Evolutionary conservation across 2,888 invertebrate species (phyloP), one percentile per base, ranked within the genome.

Genomic region (Beris morrisii): DNA sequence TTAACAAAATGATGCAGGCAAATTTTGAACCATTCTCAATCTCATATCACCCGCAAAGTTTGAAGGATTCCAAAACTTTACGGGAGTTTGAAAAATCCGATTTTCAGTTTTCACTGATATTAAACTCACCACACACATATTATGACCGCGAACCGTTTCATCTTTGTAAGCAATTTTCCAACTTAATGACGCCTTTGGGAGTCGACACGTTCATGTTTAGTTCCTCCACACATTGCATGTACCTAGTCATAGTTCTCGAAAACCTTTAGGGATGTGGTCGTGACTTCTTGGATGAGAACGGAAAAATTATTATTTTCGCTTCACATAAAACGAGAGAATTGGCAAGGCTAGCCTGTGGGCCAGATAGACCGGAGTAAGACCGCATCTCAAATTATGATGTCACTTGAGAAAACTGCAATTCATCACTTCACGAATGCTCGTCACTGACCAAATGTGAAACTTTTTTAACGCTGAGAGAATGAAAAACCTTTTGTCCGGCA

Each of bases 341-440:
- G 31, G 38, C 7, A 38, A 38, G 38, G 38, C 38, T 28, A n/a
- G n/a, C 38, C 63, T 46, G 45, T 22, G 44, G 54, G 46, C 54
- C 28, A 13, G 22, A 22, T 11, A 31, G 32, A 15, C 31, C 11
- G 4, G 22, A 9, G 48, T 22, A 48, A 55, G 32, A 56, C 56
- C 64, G 32, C 64, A 65, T 58, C 54, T 53, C 30, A 66, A 59
- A 66, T 66, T 59, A 66, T 66, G 45, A 54, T 66, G 66, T 66
- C 59, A 65, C 66, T 66, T 58, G 31, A 57, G 43, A 46, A 66
- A 66, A 66, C 30, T 66, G 66, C 66, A 66, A 66, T 66, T 66
- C 66, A 66, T 66, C 66, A 66, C 55, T 58, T 48, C 31, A 59
- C 48, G 38, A 9, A 38, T 59, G 13, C 46, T 59, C 58, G 28